phyloP scores from a whole-genome alignment of 2,113 vertebrate genomes.

The Rhodinocichla rosea region DNA sequence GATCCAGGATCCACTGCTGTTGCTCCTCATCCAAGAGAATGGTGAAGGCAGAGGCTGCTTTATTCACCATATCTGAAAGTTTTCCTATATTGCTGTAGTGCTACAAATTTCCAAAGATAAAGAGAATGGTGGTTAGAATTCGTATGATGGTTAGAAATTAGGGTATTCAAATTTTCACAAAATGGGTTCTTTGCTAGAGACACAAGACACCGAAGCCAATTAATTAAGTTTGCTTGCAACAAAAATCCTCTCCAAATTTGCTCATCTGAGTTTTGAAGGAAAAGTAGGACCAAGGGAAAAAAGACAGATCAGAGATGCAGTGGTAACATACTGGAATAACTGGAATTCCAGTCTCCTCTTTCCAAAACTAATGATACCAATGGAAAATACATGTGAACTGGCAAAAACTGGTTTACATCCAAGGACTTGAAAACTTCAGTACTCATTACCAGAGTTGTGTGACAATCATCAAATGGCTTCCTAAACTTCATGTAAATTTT shows the following conservation, averaged over 20 bases:
- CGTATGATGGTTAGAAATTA: not conserved
- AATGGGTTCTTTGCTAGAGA: not conserved
- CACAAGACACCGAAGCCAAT: not conserved
- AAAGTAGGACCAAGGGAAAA: not conserved
- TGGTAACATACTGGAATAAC: not conserved
- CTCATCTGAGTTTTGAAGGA: not conserved
- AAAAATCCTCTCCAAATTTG: not conserved
- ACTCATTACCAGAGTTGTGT: not conserved
- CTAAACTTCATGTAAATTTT: not conserved
- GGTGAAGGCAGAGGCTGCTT: not conserved
- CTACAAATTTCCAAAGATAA: not conserved
- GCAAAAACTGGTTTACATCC: not conserved
- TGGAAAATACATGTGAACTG: not conserved
- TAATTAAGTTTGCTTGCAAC: not conserved
- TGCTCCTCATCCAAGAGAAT: not conserved
- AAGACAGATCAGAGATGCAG: not conserved
- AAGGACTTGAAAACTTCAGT: not conserved
- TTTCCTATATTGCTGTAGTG: not conserved
- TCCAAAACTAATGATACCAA: not conserved
- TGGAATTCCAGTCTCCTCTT: not conserved
- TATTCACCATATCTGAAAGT: not conserved
- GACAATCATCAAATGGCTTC: not conserved
- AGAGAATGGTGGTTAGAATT: too few relatives aligned
- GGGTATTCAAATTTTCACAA: not conserved
- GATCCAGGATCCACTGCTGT: not conserved